Conservation (phyloP, 2,113 vertebrate genomes). For the Apistogramma diplotaenia region DNA sequence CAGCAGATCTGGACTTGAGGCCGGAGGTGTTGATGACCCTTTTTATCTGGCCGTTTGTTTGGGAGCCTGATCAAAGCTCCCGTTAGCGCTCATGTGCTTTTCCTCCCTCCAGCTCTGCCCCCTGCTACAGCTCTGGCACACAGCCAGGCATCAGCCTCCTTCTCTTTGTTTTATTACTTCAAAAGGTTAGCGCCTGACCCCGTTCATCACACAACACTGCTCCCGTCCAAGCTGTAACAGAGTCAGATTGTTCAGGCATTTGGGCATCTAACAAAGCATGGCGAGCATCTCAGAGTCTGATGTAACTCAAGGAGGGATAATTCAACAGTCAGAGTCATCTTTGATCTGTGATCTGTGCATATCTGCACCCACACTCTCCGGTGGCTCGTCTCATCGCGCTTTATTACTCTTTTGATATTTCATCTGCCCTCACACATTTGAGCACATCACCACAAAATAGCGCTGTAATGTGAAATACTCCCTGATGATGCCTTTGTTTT, state of each 20-base stretch:
- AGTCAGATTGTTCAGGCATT: slow-evolving; percentile 58
- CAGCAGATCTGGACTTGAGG: slow-evolving; percentile 55
- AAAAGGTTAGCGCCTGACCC: slow-evolving; percentile 54
- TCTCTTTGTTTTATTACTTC: slow-evolving; percentile 69
- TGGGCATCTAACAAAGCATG: slow-evolving; percentile 41
- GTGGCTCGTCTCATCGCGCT: slow-evolving; percentile 3
- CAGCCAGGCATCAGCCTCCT: slow-evolving; percentile 39
- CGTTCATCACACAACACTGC: slow-evolving; percentile 56
- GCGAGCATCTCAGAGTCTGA: slow-evolving; percentile 46
- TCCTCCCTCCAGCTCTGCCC: not conserved
- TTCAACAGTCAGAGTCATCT: slow-evolving; percentile 33
- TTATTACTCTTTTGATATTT: slow-evolving; percentile 48
- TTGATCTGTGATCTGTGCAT: slow-evolving; percentile 62
- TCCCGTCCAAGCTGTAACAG: slow-evolving; percentile 50
- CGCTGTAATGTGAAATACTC: slow-evolving; percentile 21
- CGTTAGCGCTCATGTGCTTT: slow-evolving; percentile 54
- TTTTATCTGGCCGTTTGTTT: slow-evolving; percentile 62
- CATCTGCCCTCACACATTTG: slow-evolving; percentile 29
- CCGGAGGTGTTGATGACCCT: slow-evolving; percentile 63
- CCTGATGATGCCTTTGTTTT: not conserved
- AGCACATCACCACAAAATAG: slow-evolving; percentile 32
- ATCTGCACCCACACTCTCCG: slow-evolving; percentile 43
- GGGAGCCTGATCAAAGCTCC: slow-evolving; percentile 60
- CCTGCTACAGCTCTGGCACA: slow-evolving; percentile 44
- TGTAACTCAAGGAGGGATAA: slow-evolving; percentile 55